Percentiles rank a stretch among this genome's conserved stretches.
phyloP scores from a whole-genome alignment of 2,797 vertebrate species.

The Gobio occitaniae region DNA sequence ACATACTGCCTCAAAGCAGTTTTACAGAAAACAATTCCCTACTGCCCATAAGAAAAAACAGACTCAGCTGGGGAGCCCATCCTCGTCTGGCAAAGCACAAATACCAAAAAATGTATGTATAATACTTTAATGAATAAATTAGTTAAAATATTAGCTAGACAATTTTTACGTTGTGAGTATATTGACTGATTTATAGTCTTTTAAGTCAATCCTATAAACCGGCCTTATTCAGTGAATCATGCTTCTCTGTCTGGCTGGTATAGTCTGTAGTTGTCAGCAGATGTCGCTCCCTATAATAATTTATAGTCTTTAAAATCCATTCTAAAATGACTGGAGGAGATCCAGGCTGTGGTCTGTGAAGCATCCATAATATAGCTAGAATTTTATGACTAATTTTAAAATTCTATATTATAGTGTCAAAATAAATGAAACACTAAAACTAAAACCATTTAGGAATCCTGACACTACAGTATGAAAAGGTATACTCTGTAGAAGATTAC shows the following conservation, averaged over 20 bases:
- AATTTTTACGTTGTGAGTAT: conserved; percentile 1
- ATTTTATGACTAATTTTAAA: background rate
- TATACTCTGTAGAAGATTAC: background rate
- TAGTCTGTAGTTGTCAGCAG: background rate
- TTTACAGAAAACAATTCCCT: background rate
- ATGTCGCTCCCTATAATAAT: background rate
- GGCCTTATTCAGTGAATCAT: background rate
- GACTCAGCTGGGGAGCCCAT: background rate
- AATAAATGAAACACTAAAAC: background rate
- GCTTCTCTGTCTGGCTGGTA: conserved; percentile 5
- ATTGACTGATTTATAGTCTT: background rate
- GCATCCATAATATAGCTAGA: background rate
- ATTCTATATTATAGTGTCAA: background rate
- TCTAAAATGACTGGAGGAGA: conserved; percentile 9
- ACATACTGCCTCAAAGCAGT: background rate
- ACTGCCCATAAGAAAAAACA: too few relatives aligned
- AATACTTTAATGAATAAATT: background rate
- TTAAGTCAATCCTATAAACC: conserved; percentile 7
- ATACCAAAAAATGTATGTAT: background rate
- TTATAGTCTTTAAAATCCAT: conserved; percentile 6
- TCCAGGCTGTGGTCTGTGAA: background rate
- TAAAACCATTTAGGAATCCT: background rate
- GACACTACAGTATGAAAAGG: background rate
- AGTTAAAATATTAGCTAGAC: background rate
- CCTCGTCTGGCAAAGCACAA: background rate